These are phyloP conservation scores for Matsumurasca onukii DNA, from an alignment of 1,140 invertebrate genomes.

Conservation along the genomic window DNA sequence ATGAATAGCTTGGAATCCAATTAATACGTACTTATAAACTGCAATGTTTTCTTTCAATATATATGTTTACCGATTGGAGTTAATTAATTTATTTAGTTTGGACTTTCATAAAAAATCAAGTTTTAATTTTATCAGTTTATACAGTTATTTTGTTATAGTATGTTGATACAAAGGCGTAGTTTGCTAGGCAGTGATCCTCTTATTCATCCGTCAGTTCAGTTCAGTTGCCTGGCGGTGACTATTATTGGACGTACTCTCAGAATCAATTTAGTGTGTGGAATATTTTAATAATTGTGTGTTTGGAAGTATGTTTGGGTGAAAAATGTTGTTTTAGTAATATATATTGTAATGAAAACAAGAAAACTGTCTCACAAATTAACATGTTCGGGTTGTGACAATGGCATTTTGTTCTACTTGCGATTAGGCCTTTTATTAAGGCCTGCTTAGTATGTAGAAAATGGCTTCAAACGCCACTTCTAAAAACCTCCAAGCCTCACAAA, in stretches of 20 bases:
- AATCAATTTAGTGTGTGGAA: no score
- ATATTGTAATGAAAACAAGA: conserved; percentile 11
- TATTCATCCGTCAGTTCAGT: no score
- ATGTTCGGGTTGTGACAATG: neutral
- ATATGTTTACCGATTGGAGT: no score
- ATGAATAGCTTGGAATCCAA: no score
- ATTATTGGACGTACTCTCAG: conserved; percentile 1
- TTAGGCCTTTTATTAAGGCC: conserved; percentile 24
- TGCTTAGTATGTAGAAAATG: conserved; percentile 31
- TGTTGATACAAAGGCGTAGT: no score
- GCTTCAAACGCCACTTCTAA: conserved; percentile 32
- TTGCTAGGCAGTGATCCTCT: no score
- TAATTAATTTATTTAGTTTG: no score
- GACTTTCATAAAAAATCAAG: no score
- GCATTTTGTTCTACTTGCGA: neutral
- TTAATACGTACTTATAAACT: no score
- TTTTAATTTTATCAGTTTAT: no score
- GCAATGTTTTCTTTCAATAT: no score
- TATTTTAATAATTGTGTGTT: neutral
- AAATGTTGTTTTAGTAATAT: neutral
- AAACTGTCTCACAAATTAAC: neutral
- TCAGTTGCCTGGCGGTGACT: conserved; percentile 16
- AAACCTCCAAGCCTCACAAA: conserved; percentile 30
- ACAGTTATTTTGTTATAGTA: no score
- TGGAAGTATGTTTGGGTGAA: neutral